Evolutionary conservation across 2,888 invertebrate genomes (phyloP).

Genomic region (Limnephilus lunatus): DNA sequence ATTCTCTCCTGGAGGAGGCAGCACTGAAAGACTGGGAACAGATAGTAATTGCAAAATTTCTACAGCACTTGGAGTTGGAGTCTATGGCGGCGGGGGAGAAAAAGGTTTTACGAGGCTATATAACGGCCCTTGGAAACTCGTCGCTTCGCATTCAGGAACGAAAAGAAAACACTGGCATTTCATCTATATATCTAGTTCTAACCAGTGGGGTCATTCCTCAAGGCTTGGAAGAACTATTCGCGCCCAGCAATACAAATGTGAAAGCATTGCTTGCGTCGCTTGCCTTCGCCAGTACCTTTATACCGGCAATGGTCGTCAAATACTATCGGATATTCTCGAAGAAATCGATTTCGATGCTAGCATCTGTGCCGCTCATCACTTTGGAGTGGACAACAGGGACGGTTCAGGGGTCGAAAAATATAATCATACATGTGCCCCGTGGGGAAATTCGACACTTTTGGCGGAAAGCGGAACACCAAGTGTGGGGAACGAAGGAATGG

Average conservation of each 20-base stretch:
- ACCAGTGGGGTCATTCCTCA: conserved; percentile 47
- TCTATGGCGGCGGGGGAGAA: not conserved
- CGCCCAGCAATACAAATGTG: not conserved
- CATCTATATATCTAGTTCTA: conserved; percentile 47
- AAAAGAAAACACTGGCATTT: conserved; percentile 53
- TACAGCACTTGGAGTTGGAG: conserved; percentile 37
- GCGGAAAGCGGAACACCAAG: not conserved
- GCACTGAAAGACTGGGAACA: conserved; percentile 3
- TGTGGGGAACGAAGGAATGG: not conserved
- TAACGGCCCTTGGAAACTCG: conserved; percentile 45
- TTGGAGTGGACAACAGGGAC: conserved; percentile 54
- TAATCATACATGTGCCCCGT: not conserved
- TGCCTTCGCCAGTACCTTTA: conserved; percentile 51
- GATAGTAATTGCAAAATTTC: not conserved
- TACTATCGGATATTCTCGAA: conserved; percentile 44
- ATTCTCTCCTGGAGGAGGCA: conserved; percentile 46
- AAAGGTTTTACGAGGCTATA: conserved; percentile 9
- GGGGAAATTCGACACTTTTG: conserved; percentile 5
- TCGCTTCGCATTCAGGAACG: conserved; percentile 44
- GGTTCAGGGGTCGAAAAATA: not conserved
- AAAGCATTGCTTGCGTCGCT: conserved; percentile 45
- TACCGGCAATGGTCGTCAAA: conserved; percentile 42
- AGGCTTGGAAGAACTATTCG: conserved; percentile 53
- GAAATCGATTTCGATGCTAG: conserved; percentile 54
- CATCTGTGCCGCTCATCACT: conserved; percentile 55